These are phyloP conservation scores for Aspidiotus rigidus DNA, from an alignment of 2,888 invertebrate species.

Conservation along the genomic window DNA sequence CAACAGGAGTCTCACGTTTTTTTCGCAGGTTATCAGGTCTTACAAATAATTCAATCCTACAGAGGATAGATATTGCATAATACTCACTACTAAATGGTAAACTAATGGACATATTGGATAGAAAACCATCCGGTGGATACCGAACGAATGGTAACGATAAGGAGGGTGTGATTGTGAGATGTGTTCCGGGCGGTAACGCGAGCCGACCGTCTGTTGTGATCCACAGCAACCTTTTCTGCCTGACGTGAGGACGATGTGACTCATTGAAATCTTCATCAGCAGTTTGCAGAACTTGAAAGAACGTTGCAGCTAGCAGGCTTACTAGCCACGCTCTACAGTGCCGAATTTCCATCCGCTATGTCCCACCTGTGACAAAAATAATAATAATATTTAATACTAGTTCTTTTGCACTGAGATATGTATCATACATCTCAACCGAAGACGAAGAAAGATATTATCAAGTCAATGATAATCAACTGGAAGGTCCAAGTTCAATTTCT, in stretches of 20 bases:
- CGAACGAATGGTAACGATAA: conserved; percentile 71
- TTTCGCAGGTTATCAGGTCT: too few relatives aligned
- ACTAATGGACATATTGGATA: conserved; percentile 73
- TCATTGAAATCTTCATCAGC: conserved; percentile 9
- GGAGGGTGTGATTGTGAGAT: conserved; percentile 69
- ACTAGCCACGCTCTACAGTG: conserved; percentile 31
- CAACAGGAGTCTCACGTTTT: too few relatives aligned
- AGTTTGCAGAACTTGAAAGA: conserved; percentile 22
- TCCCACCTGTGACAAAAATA: conserved; percentile 8
- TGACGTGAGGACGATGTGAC: conserved; percentile 49
- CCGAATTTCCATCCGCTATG: conserved; percentile 33
- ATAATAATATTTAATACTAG: too few relatives aligned
- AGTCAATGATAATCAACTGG: too few relatives aligned
- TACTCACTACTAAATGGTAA: conserved; percentile 75
- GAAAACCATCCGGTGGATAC: conserved; percentile 75
- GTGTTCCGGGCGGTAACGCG: conserved; percentile 73
- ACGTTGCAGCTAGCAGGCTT: conserved; percentile 28
- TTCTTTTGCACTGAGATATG: too few relatives aligned
- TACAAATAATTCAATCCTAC: too few relatives aligned
- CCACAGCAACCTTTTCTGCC: conserved; percentile 75
- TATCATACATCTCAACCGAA: too few relatives aligned
- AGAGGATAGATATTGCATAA: neutral
- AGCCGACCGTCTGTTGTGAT: conserved; percentile 74
- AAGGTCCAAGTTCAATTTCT: too few relatives aligned
- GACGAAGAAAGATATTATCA: too few relatives aligned